Evolutionary conservation across 2,888 invertebrate species (phyloP).

Genomic region (Meloe dianella): DNA sequence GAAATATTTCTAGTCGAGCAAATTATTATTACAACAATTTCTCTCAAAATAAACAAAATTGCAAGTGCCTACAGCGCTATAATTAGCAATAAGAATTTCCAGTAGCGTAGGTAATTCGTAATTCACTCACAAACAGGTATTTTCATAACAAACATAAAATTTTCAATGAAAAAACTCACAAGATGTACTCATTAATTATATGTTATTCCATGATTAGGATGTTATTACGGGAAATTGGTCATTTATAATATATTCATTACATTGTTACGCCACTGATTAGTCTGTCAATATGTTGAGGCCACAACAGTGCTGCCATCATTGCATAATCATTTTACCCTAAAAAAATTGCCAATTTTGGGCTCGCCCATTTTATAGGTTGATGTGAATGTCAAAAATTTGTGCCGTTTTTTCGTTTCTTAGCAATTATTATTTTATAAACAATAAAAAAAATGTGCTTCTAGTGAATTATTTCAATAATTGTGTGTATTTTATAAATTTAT

Average conservation of each 20-base stretch:
- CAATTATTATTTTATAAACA: conserved; percentile 39
- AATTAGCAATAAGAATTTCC: not conserved
- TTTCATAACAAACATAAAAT: not conserved
- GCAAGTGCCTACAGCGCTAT: not conserved
- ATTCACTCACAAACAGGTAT: not conserved
- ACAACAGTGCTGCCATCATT: conserved; percentile 34
- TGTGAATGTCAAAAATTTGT: conserved; percentile 39
- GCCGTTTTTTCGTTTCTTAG: conserved; percentile 44
- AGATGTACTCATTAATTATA: not conserved
- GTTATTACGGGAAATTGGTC: too few species aligned
- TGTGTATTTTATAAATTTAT: conserved; percentile 22
- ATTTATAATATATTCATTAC: too few species aligned
- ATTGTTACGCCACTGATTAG: conserved; percentile 18
- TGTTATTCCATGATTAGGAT: too few species aligned
- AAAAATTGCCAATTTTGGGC: conserved; percentile 45
- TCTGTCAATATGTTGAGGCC: not conserved
- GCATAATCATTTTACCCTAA: conserved; percentile 33
- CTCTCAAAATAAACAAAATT: not conserved
- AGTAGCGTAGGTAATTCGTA: not conserved
- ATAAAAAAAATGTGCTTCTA: conserved; percentile 32
- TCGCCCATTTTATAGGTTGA: conserved; percentile 54
- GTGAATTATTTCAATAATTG: conserved; percentile 19
- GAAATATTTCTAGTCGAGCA: too few species aligned
- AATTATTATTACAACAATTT: not conserved
- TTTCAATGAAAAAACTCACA: not conserved